phyloP scores from a whole-genome alignment of 2,113 vertebrate genomes.

The Athene noctua region DNA sequence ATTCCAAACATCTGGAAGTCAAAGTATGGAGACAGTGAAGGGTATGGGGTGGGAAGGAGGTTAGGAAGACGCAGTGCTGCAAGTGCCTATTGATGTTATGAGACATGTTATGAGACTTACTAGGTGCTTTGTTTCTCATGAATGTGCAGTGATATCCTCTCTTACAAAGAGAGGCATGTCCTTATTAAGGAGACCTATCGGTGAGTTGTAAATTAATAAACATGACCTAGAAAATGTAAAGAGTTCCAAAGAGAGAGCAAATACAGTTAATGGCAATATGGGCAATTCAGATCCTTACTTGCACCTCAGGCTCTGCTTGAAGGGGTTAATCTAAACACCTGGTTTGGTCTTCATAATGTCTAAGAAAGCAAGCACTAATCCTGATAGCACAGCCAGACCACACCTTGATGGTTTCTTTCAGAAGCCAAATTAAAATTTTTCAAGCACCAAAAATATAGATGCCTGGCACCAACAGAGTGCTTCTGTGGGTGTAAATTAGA shows the following conservation, averaged over 20 bases:
- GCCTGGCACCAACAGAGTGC: neutral
- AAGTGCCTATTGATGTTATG: neutral
- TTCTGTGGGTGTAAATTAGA: neutral
- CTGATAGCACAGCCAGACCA: neutral
- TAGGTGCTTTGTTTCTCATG: neutral
- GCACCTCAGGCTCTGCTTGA: neutral
- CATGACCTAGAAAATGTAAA: neutral
- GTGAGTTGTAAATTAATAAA: neutral
- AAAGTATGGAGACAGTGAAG: neutral
- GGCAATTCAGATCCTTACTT: neutral
- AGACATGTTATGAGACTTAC: neutral
- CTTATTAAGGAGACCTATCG: neutral
- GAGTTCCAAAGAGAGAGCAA: neutral
- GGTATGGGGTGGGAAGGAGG: neutral
- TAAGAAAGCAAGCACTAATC: neutral
- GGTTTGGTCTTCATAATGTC: neutral
- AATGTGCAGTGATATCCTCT: neutral
- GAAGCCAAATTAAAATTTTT: neutral
- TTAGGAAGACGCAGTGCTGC: neutral
- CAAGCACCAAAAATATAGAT: neutral
- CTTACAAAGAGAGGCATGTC: neutral
- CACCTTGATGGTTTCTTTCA: neutral
- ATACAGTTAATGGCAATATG: neutral
- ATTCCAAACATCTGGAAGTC: neutral
- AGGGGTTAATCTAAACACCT: rapidly evolving